These are phyloP conservation scores for Mionectes olivaceus DNA, from an alignment of 2,797 vertebrate species.

Conservation along the genomic window DNA sequence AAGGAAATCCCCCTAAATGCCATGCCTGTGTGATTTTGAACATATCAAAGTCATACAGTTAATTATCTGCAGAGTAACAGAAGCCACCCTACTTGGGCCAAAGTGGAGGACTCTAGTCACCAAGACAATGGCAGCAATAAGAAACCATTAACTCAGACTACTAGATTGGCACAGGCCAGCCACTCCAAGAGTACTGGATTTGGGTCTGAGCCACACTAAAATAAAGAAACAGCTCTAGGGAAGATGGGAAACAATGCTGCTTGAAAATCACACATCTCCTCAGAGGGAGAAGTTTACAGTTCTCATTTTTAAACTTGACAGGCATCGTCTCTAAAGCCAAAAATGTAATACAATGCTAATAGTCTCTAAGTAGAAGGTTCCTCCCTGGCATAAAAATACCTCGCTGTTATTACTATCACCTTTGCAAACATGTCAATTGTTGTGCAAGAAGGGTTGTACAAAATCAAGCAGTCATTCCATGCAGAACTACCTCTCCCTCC, in stretches of 20 bases:
- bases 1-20: not conserved
- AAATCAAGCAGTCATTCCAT: not conserved
- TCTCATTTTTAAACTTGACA: slow-evolving; percentile 25
- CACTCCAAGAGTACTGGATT: not conserved
- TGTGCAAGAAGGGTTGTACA: not conserved
- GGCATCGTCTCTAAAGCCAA: not conserved
- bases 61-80: not conserved
- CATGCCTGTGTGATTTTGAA: not conserved
- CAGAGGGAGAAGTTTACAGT: not conserved
- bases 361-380: not conserved
- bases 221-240: not conserved
- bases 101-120: not conserved
- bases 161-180: not conserved
- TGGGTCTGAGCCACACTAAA: not conserved
- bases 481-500: not conserved
- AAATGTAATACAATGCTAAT: not conserved
- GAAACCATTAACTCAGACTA: slow-evolving; percentile 7
- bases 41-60: not conserved
- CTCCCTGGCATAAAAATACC: not conserved
- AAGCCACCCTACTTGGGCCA: not conserved
- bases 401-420: not conserved
- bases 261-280: not conserved
- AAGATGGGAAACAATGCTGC: slow-evolving; percentile 26
- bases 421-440: not conserved
- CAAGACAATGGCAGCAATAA: not conserved